These are phyloP conservation scores for Ceratina japonica DNA, from an alignment of 1,140 invertebrate species.

Conservation along the genomic window DNA sequence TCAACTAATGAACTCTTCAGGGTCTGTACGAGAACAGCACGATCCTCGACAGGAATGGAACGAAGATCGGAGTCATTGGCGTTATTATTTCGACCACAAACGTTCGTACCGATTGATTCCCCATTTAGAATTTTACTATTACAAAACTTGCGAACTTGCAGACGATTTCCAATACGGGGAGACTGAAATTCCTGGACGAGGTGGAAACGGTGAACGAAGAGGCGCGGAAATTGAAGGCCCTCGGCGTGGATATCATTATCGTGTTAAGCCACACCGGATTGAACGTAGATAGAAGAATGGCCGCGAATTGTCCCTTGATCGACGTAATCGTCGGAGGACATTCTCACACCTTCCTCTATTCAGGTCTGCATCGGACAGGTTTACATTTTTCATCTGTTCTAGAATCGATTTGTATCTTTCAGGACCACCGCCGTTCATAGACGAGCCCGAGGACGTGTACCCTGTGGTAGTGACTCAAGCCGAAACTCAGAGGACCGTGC, in stretches of 20 bases:
- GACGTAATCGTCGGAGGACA: conserved; percentile 94
- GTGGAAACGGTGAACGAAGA: conserved; percentile 83
- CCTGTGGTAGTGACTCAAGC: conserved; percentile 83
- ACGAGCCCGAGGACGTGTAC: conserved; percentile 82
- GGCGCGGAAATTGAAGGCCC: conserved; percentile 81
- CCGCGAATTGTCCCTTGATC: conserved; percentile 82
- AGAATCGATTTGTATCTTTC: neutral
- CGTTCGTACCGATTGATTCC: conserved; percentile 78
- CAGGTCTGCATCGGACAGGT: conserved; percentile 66
- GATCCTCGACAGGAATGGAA: conserved; percentile 81
- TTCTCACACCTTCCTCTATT: conserved; percentile 89
- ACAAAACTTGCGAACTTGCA: conserved; percentile 63
- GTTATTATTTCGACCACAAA: conserved; percentile 85
- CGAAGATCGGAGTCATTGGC: conserved; percentile 90
- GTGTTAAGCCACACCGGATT: conserved; percentile 90
- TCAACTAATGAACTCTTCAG: conserved; percentile 48
- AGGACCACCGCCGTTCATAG: conserved; percentile 80
- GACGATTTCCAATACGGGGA: conserved; percentile 82
- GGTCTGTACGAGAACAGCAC: conserved; percentile 82
- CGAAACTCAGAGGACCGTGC: conserved; percentile 80
- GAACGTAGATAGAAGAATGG: conserved; percentile 86
- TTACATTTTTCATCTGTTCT: neutral
- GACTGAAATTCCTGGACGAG: conserved; percentile 84
- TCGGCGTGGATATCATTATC: conserved; percentile 88
- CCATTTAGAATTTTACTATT: neutral